A percentile compares a stretch with the other conserved stretches of the same genome.
These are phyloP conservation scores for Lumbricus terrestris DNA, from an alignment of 2,888 invertebrate species.

Conservation along the genomic window DNA sequence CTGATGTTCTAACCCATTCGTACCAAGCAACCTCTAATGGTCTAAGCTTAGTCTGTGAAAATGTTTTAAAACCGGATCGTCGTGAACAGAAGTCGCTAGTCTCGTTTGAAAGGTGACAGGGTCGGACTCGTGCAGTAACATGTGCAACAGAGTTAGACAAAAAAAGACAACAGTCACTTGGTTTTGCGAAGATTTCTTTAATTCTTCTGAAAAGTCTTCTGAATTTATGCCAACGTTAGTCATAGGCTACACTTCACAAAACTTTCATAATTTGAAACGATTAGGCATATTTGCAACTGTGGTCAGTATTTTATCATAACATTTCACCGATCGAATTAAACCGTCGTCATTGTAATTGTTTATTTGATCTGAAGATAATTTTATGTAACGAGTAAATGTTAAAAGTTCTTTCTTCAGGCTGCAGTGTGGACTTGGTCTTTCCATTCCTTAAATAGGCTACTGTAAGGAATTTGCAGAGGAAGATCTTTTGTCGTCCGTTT, in stretches of 20 bases:
- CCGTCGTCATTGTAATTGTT: background rate
- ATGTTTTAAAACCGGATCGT: background rate
- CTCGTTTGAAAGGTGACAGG: background rate
- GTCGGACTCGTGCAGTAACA: background rate
- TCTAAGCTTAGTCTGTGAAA: background rate
- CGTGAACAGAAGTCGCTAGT: background rate
- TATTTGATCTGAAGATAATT: background rate
- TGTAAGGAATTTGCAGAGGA: background rate
- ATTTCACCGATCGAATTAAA: background rate
- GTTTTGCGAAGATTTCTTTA: background rate
- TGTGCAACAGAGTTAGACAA: background rate
- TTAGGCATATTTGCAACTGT: no score
- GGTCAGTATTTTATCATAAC: background rate
- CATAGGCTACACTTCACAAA: background rate
- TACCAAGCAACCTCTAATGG: background rate
- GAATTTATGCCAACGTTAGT: background rate
- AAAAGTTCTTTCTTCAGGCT: no score
- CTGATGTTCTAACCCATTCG: background rate
- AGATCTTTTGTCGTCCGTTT: background rate
- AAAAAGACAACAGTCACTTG: no score
- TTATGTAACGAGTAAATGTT: background rate
- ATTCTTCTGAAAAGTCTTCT: background rate
- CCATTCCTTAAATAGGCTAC: no score
- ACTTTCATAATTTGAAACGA: background rate
- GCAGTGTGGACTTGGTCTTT: no score